Conservation (phyloP, 2,888 invertebrate species). For the Hedya salicella region DNA sequence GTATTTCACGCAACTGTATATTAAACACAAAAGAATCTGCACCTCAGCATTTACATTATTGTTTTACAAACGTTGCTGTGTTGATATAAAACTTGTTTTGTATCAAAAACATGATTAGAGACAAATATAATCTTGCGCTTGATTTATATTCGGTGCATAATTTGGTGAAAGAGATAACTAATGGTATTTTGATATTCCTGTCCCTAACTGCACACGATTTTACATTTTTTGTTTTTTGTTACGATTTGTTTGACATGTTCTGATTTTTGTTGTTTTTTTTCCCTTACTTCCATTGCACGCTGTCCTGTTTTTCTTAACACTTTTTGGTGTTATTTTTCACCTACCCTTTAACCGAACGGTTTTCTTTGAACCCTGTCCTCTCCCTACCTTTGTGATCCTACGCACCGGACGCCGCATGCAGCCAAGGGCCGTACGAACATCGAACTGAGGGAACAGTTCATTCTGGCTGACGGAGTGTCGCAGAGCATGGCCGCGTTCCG, state of each 20-base stretch:
- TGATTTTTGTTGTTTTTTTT: conserved; percentile 83
- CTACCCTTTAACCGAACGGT: conserved; percentile 75
- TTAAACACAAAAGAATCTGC: conserved; percentile 14
- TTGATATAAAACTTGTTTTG: conserved; percentile 16
- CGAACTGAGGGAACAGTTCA: conserved; percentile 99
- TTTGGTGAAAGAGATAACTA: conserved; percentile 80
- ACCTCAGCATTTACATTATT: conserved; percentile 21
- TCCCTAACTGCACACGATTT: conserved; percentile 79
- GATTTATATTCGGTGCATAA: conserved; percentile 67
- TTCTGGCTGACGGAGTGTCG: conserved; percentile 98
- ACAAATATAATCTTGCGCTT: conserved; percentile 66
- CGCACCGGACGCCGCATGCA: conserved; percentile 87
- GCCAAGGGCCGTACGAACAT: conserved; percentile 99
- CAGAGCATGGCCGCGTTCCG: conserved; percentile 99
- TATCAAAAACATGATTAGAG: conserved; percentile 34
- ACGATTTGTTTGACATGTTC: conserved; percentile 81
- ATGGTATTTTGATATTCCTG: conserved; percentile 77
- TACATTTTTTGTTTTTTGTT: conserved; percentile 66
- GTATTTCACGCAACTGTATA: conserved; percentile 27
- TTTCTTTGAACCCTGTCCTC: conserved; percentile 67
- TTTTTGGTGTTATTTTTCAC: conserved; percentile 73
- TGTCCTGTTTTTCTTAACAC: conserved; percentile 75
- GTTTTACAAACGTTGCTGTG: conserved; percentile 8
- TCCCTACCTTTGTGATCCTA: conserved; percentile 68
- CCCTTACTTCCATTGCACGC: conserved; percentile 81